Base-by-base conservation (phyloP, 2,797 vertebrate genomes). In the Syngnathus acus region DNA sequence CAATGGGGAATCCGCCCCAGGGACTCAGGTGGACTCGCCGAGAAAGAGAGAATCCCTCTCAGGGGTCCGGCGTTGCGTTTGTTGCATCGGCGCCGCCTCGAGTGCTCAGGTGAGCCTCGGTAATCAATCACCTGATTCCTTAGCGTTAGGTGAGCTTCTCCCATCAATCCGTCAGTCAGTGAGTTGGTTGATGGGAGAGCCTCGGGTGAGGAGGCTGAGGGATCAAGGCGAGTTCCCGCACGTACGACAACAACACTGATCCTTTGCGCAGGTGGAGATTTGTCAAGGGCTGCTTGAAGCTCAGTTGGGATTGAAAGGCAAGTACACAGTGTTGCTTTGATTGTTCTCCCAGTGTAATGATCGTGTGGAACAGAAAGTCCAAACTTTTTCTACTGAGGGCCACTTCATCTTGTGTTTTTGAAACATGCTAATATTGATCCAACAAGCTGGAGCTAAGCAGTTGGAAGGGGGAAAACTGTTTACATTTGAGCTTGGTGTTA, bases 191-290 rank as follows among this genome's bases (percentile, higher is more conserved):
- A 62, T 77, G 72, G 68, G 66, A 80, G 81, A 70, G 84, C 87
- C 86, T 85, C 80, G 73, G 89, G 89, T 88, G 83, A 47, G 83
- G 72, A 75, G 83, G 77, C 84, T 83, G 76, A 84, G 80, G 73
- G 82, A 89, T 86, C 83, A 83, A 79, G 82, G 73, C 87, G 72
- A 86, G 87, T 85, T 84, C 81, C 77, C 82, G 88, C 87, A 88
- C 82, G 87, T 81, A 79, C 77, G 79, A 73, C 77, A 83, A 83
- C 77, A 83, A 82, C 78, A 82, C 80, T 83, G 82, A 88, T 86
- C 86, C 82, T 78, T 84, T 75, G 86, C 86, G 84, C 86, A 87
- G 87, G 84, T 86, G 84, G 82, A 85, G 83, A 90, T 91, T 88
- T 90, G 83, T 89, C 83, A 87, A 68, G 83, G 83, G 82, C 82